Percentiles rank a stretch among this genome's conserved stretches.
These are phyloP conservation scores for Pavo muticus DNA, from an alignment of 2,113 vertebrate species.

Conservation along the genomic window DNA sequence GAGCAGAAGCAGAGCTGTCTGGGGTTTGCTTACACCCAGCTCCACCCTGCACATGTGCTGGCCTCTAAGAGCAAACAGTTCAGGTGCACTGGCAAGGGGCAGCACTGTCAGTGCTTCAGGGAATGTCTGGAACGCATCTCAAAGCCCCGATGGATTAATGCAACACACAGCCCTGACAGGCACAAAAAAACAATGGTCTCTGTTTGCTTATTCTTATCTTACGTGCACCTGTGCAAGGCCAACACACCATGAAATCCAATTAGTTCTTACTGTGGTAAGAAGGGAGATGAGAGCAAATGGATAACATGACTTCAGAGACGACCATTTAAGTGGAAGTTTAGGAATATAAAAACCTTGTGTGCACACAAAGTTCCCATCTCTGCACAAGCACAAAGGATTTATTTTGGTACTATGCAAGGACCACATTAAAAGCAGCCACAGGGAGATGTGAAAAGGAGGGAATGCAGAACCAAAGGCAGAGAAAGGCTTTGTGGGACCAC, in stretches of 20 bases:
- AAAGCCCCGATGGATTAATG: rapidly evolving
- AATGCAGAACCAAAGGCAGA: not conserved
- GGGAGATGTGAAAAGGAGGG: not conserved
- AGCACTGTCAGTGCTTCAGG: rapidly evolving
- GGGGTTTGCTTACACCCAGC: not conserved
- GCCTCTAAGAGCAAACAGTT: not conserved
- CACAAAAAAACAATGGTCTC: not conserved
- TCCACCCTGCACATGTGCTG: rapidly evolving
- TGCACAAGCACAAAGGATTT: constrained; percentile 19
- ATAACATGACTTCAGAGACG: not conserved
- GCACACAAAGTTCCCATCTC: not conserved
- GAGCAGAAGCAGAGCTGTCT: not conserved
- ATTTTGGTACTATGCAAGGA: constrained; percentile 18
- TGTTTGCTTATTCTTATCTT: not conserved
- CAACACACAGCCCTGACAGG: not conserved
- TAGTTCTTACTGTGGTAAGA: not conserved
- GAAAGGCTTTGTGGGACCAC: constrained; percentile 6
- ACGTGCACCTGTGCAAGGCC: not conserved
- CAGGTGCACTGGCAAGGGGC: not conserved
- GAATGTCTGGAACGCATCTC: not conserved
- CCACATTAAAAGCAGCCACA: constrained; percentile 4
- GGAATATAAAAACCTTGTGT: not conserved
- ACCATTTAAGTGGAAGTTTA: not conserved
- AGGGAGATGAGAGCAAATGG: not conserved
- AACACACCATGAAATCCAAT: not conserved